Evolutionary conservation across 2,888 invertebrate genomes (phyloP).

Genomic region (Sarcophaga carnaria): DNA sequence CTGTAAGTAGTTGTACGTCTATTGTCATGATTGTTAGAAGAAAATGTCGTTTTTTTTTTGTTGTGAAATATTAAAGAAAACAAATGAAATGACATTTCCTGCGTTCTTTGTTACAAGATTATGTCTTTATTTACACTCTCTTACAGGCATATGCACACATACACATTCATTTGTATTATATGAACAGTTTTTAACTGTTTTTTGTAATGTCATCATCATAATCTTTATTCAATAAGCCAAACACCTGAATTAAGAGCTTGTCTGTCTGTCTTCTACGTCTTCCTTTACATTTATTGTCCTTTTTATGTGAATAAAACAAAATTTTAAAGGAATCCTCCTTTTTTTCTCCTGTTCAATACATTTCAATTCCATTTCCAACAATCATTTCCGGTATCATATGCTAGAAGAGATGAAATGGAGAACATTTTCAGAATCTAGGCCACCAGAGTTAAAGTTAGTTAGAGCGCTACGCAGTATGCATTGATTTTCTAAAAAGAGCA

Average conservation of each 20-base stretch:
- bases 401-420: not conserved
- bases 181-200: conserved; percentile 26
- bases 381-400: conserved; percentile 56
- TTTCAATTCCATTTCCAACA: conserved; percentile 42
- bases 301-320: not conserved
- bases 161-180: not conserved
- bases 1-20: conserved; percentile 19
- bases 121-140: not conserved
- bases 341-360: conserved; percentile 28
- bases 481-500: not conserved
- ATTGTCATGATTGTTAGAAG: conserved; percentile 24
- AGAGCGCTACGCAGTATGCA: not conserved
- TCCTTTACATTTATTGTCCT: not conserved
- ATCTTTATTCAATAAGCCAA: conserved; percentile 56
- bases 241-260: conserved; percentile 70
- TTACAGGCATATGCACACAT: conserved; percentile 6
- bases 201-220: conserved; percentile 63
- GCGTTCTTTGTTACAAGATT: conserved; percentile 72
- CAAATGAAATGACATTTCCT: conserved; percentile 77
- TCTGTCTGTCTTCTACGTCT: conserved; percentile 9
- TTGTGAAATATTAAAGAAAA: conserved; percentile 56
- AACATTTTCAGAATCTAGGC: conserved; percentile 36
- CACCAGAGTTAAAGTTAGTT: conserved; percentile 49
- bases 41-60: conserved; percentile 25
- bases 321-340: conserved; percentile 13